Evolutionary conservation across 2,797 vertebrate genomes (phyloP).

Genomic region (Trematomus bernacchii): DNA sequence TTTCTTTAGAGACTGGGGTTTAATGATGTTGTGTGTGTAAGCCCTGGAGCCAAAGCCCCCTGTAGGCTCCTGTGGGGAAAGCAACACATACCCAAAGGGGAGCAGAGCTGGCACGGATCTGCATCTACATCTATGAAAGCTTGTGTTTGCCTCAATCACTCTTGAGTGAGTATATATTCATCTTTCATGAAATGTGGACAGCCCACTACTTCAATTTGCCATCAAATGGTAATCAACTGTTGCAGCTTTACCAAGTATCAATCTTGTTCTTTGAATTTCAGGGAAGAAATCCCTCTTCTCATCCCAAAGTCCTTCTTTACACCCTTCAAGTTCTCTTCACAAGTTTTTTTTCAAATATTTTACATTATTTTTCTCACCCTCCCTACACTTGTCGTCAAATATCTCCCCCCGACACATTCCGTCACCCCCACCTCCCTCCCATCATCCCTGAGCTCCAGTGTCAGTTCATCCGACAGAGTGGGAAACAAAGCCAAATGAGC

Average conservation of each 20-base stretch:
- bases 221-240: slow-evolving; percentile 33
- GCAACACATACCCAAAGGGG: slow-evolving; percentile 22
- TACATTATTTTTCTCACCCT: not conserved
- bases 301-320: not conserved
- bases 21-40: slow-evolving; percentile 65
- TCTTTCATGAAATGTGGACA: slow-evolving; percentile 22
- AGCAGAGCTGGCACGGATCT: not conserved
- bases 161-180: slow-evolving; percentile 19
- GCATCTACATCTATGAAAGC: slow-evolving; percentile 17
- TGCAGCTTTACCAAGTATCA: slow-evolving; percentile 9
- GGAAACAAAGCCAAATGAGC: slow-evolving; percentile 85
- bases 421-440: slow-evolving; percentile 37
- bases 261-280: slow-evolving; percentile 28
- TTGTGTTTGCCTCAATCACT: slow-evolving; percentile 37
- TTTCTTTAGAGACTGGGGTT: slow-evolving; percentile 66
- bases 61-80: slow-evolving; percentile 22
- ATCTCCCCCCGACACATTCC: not conserved
- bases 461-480: slow-evolving; percentile 83
- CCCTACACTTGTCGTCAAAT: slow-evolving; percentile 23
- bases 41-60: slow-evolving; percentile 24
- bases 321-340: slow-evolving; percentile 1
- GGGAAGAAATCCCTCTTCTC: not conserved
- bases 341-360: slow-evolving; percentile 28
- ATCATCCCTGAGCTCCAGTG: slow-evolving; percentile 71
- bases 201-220: slow-evolving; percentile 24